These are phyloP conservation scores for Phthorimaea operculella DNA, from an alignment of 1,140 invertebrate species.

Conservation along the genomic window DNA sequence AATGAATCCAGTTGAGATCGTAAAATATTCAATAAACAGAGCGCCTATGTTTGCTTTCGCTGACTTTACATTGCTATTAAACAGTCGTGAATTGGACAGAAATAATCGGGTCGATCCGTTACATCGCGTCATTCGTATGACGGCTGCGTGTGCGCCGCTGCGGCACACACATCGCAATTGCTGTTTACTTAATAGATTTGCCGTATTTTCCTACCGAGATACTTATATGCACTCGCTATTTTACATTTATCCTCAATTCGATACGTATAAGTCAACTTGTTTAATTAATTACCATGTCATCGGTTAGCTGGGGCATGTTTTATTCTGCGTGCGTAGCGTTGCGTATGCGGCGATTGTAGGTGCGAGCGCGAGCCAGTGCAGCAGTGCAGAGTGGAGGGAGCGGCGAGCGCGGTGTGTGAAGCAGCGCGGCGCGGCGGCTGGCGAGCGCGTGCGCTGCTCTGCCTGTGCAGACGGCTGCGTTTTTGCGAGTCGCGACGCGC, in stretches of 20 bases:
- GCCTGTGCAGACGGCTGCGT: constrained; percentile 37
- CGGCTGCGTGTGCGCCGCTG: constrained; percentile 39
- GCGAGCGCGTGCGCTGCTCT: constrained; percentile 9
- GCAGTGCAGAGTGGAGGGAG: neutral
- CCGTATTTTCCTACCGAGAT: constrained; percentile 40
- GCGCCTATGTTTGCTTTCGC: constrained; percentile 61
- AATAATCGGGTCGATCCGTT: constrained; percentile 65
- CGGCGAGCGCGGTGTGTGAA: constrained; percentile 4
- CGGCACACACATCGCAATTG: constrained; percentile 39
- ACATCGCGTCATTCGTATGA: constrained; percentile 60
- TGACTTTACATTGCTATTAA: constrained; percentile 65
- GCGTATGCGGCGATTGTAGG: neutral
- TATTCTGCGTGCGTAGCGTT: neutral
- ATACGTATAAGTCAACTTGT: neutral
- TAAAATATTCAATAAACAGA: constrained; percentile 67
- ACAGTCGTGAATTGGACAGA: constrained; percentile 65
- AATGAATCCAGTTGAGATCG: constrained; percentile 59
- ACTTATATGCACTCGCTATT: constrained; percentile 21
- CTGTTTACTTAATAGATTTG: constrained; percentile 34
- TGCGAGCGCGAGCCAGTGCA: neutral
- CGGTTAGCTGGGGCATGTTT: neutral
- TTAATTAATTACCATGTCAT: constrained; percentile 36
- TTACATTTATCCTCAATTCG: neutral
- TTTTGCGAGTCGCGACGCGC: constrained; percentile 57
- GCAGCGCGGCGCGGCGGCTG: constrained; percentile 2